Conservation (phyloP, 2,888 invertebrate genomes). For the Embidobia sp. region DNA sequence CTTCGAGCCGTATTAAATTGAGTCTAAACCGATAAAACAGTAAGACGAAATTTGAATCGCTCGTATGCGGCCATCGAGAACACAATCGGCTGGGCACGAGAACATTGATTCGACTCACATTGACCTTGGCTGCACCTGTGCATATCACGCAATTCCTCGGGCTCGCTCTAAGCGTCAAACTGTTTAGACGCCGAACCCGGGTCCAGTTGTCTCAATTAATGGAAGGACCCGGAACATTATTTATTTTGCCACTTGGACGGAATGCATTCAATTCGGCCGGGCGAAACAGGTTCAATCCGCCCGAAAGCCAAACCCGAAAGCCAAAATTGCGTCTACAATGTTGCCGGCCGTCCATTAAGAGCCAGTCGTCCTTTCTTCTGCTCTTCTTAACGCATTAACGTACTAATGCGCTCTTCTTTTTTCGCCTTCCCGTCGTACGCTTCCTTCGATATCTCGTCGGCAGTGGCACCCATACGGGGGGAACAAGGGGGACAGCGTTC, state of each 20-base stretch:
- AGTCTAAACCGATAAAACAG: not conserved
- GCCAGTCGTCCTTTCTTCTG: slow-evolving; percentile 15
- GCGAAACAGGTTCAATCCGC: not conserved
- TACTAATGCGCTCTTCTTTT: slow-evolving; percentile 41
- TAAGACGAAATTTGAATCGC: not conserved
- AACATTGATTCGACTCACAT: too few relatives aligned
- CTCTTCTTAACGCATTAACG: slow-evolving; percentile 41
- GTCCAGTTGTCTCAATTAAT: too few relatives aligned
- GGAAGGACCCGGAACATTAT: too few relatives aligned
- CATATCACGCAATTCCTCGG: too few relatives aligned
- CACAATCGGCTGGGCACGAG: too few relatives aligned
- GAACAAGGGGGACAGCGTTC: slow-evolving; percentile 68
- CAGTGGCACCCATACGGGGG: slow-evolving; percentile 4
- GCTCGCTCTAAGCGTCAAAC: too few relatives aligned
- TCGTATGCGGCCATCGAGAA: too few relatives aligned
- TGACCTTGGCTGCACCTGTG: too few relatives aligned
- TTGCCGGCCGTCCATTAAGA: slow-evolving; percentile 2
- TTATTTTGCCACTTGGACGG: not conserved
- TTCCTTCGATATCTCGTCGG: slow-evolving; percentile 56
- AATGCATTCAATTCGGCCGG: not conserved
- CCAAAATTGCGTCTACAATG: not conserved
- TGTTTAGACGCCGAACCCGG: too few relatives aligned
- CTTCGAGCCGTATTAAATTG: not conserved
- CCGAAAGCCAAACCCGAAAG: not conserved
- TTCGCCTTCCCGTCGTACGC: slow-evolving; percentile 33